Evolutionary conservation across 2,113 vertebrate genomes (phyloP).

Genomic region (Pelecanus crispus): DNA sequence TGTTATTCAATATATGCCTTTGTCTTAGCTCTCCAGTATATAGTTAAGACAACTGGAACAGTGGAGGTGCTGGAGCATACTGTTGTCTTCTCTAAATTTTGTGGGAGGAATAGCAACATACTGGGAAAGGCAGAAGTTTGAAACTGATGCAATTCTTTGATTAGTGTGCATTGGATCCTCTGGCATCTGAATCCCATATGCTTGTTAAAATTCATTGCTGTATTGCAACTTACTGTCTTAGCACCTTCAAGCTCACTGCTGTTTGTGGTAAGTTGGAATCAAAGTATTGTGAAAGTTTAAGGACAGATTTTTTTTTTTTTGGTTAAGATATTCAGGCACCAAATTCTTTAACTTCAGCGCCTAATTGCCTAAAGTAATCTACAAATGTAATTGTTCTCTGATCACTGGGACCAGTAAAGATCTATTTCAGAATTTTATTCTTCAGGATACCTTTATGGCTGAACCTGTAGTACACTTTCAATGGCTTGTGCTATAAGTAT

Average conservation of each 20-base stretch:
- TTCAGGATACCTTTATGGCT: background rate
- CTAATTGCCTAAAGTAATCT: background rate
- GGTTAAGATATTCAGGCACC: background rate
- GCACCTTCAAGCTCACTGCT: background rate
- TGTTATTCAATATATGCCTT: background rate
- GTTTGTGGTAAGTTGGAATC: background rate
- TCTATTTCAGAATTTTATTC: conserved; percentile 22
- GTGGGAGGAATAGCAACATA: background rate
- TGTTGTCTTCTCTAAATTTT: background rate
- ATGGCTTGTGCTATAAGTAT: background rate
- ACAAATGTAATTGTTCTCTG: background rate
- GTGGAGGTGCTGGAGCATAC: background rate
- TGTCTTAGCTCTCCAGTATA: background rate
- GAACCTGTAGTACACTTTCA: conserved; percentile 1
- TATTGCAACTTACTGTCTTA: background rate
- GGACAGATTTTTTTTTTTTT: background rate
- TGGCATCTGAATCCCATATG: background rate
- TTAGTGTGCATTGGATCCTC: background rate
- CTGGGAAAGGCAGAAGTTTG: background rate
- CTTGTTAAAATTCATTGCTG: background rate
- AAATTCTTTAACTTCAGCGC: background rate
- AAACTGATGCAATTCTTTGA: background rate
- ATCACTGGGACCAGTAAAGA: conserved; percentile 54
- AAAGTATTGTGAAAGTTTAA: conserved; percentile 3
- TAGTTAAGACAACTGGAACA: background rate